Percentiles rank a stretch among this genome's conserved stretches.
Conservation (phyloP, 2,797 vertebrate species). For the Enteromius unitaeniatus region DNA sequence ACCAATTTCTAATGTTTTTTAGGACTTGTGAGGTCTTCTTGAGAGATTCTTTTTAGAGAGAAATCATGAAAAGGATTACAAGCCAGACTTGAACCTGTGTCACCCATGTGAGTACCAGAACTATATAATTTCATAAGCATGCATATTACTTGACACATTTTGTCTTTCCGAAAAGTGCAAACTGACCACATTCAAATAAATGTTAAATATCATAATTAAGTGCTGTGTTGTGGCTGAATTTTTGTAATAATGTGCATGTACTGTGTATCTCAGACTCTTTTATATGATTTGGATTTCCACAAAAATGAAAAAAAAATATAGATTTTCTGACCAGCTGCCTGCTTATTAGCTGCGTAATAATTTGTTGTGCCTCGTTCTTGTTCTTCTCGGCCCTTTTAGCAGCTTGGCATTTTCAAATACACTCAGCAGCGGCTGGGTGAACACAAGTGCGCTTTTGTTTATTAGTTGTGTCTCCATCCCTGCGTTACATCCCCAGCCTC, state of each 20-base stretch:
- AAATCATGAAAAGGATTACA: not conserved
- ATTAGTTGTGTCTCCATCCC: slow-evolving; percentile 26
- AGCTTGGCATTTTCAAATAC: not conserved
- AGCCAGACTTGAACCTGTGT: not conserved
- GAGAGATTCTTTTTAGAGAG: not conserved
- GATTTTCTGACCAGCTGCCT: not conserved
- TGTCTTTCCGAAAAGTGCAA: not conserved
- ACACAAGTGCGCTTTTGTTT: slow-evolving; percentile 32
- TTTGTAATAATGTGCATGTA: not conserved
- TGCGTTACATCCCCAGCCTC: slow-evolving; percentile 47
- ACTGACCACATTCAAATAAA: not conserved
- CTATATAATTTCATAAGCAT: not conserved
- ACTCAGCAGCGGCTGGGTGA: slow-evolving; percentile 1
- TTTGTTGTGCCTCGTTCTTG: not conserved
- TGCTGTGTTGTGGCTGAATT: not conserved
- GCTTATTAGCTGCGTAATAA: not conserved
- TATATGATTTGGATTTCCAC: not conserved
- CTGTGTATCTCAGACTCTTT: not conserved
- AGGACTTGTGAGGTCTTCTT: not conserved
- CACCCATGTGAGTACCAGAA: not conserved
- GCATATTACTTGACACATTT: not conserved
- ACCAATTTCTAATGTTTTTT: not conserved
- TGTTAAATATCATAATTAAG: not conserved
- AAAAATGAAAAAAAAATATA: not conserved
- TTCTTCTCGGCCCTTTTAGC: not conserved